These are phyloP conservation scores for Nasonia giraulti DNA, from an alignment of 1,140 invertebrate species.

Conservation along the genomic window DNA sequence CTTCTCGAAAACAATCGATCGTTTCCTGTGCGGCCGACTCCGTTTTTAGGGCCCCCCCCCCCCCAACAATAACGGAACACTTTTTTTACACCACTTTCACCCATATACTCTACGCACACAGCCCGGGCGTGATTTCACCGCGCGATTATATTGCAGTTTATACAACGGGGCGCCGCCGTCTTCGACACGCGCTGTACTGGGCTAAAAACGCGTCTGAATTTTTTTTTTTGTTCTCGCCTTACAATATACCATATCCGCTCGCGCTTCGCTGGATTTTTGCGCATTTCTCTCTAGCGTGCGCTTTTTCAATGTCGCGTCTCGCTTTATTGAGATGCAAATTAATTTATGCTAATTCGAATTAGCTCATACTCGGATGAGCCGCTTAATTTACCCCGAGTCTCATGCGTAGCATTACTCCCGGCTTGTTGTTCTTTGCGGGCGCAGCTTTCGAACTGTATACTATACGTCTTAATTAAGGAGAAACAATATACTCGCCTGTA, in stretches of 20 bases:
- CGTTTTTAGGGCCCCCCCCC: background rate
- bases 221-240: background rate
- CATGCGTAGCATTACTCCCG: constrained; percentile 2
- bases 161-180: no score
- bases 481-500: background rate
- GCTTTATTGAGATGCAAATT: constrained; percentile 41
- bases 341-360: constrained; percentile 40
- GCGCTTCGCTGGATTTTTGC: background rate
- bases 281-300: no score
- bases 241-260: background rate
- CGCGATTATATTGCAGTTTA: no score
- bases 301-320: background rate
- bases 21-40: constrained; percentile 6
- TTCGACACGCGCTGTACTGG: background rate
- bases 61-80: background rate
- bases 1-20: constrained; percentile 43
- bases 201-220: background rate
- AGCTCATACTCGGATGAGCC: constrained; percentile 41
- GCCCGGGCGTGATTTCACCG: constrained; percentile 33
- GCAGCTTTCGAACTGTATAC: background rate
- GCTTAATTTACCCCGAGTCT: constrained; percentile 19
- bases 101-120: background rate
- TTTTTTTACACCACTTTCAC: constrained; percentile 32
- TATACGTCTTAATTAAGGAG: background rate
- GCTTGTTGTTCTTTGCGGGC: constrained; percentile 2